phyloP scores from a whole-genome alignment of 2,888 invertebrate genomes.

The Drosophila koepferae region DNA sequence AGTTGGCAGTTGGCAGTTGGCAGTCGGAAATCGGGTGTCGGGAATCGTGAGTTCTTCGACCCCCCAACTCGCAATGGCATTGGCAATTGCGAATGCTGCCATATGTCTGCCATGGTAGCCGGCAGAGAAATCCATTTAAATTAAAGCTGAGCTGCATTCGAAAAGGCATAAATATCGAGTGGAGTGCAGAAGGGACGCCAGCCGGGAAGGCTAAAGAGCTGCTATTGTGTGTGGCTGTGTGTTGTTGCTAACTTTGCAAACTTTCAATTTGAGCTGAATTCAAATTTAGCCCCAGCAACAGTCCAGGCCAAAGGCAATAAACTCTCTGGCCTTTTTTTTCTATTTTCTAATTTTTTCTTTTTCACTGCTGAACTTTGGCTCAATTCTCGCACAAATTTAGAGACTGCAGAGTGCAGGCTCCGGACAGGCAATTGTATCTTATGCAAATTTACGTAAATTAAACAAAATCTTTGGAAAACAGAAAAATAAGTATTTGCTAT shows the following conservation, averaged over 20 bases:
- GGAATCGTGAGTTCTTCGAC: slow-evolving; percentile 33
- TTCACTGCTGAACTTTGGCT: slow-evolving; percentile 69
- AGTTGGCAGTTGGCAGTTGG: slow-evolving; percentile 42
- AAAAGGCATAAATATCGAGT: slow-evolving; percentile 74
- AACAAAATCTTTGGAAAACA: slow-evolving; percentile 79
- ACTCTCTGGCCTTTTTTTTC: slow-evolving; percentile 42
- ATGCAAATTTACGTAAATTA: slow-evolving; percentile 80
- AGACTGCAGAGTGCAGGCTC: slow-evolving; percentile 45
- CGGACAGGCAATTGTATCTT: slow-evolving; percentile 68
- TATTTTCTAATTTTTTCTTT: slow-evolving; percentile 19
- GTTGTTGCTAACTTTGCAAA: slow-evolving; percentile 60
- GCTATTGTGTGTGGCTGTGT: slow-evolving; percentile 23
- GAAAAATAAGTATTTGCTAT: slow-evolving; percentile 77
- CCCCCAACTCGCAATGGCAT: slow-evolving; percentile 30
- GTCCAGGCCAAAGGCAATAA: slow-evolving; percentile 65
- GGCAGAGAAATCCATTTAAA: slow-evolving; percentile 76
- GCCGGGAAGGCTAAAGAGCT: background rate
- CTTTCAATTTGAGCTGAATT: slow-evolving; percentile 80
- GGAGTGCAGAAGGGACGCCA: background rate
- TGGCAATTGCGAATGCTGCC: slow-evolving; percentile 72
- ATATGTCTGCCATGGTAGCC: slow-evolving; percentile 65
- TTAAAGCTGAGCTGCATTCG: slow-evolving; percentile 81
- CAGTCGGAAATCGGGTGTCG: slow-evolving; percentile 28
- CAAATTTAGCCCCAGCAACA: slow-evolving; percentile 63
- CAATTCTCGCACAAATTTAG: slow-evolving; percentile 78